Evolutionary conservation across 2,888 invertebrate species (phyloP), one percentile per base, ranked within the genome.

Genomic region (Coenonympha glycerion): DNA sequence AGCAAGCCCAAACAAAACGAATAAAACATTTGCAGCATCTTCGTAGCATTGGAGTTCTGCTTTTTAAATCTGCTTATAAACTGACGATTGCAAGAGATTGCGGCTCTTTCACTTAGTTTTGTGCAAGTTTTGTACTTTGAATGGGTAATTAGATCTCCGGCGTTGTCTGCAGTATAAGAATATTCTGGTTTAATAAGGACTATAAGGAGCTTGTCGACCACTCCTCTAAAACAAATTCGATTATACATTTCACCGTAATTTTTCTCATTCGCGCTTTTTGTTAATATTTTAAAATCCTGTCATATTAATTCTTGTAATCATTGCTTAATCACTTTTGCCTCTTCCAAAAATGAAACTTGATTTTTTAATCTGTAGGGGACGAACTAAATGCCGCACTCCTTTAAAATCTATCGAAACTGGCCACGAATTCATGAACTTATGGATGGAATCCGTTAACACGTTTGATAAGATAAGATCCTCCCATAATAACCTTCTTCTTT

Each of bases 121-220:
- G 44, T 52, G 42, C 49, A 59, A 63, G 61, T 64, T 64, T 58
- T 64, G 60, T 62, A 59, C 60, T 66, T 61, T 60, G 60, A 63
- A 65, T 58, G 63, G 62, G 59, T 62, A 64, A 66, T 66, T 59
- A 58, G 62, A 64, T 64, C 65, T 58, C 56, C 53, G 49, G 61
- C 63, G 62, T 67, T 65, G 68, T 66, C 64, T 61, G 62, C 58
- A 52, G 59, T 53, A 37, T 57, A 55, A 53, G 57, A 60, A 61
- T 61, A 60, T 58, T 63, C 60, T 51, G 63, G 59, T 66, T 70
- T 68, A 68, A 69, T 67, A n/a, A n/a, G n/a, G n/a, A n/a, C n/a
- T 69, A 62, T 66, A 71, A 68, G 65, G 62, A 66, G 65, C 69
- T 69, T 67, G 62, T 60, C 55, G 59, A 60, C 63, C 62, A 60